Evolutionary conservation across 1,140 invertebrate genomes (phyloP).

Genomic region (Augochlora pura): DNA sequence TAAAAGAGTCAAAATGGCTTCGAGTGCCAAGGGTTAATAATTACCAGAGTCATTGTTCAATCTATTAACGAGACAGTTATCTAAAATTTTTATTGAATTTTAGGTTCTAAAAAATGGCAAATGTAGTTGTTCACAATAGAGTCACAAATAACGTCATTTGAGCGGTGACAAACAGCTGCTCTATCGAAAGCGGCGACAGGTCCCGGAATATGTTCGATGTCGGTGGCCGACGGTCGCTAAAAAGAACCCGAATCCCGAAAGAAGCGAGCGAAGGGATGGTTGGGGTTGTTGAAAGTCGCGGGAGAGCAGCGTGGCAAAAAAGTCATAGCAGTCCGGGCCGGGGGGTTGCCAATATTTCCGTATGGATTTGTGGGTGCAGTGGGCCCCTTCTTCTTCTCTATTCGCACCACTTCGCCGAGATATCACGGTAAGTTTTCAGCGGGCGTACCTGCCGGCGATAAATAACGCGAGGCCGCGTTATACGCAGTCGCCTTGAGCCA

Average conservation of each 20-base stretch:
- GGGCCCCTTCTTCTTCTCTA: constrained; percentile 48
- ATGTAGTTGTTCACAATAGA: background rate
- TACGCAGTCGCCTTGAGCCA: constrained; percentile 56
- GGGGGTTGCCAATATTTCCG: constrained; percentile 70
- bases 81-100: background rate
- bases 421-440: constrained; percentile 64
- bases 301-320: constrained; percentile 33
- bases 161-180: background rate
- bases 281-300: constrained; percentile 15
- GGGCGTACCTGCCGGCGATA: constrained; percentile 62
- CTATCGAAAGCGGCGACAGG: background rate
- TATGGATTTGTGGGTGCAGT: constrained; percentile 65
- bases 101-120: too few species aligned
- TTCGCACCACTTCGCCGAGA: constrained; percentile 46
- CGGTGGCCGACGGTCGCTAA: too few species aligned
- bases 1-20: too few species aligned
- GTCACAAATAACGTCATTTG: background rate
- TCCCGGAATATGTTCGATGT: background rate
- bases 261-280: too few species aligned
- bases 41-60: too few species aligned
- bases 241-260: background rate
- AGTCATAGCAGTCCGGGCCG: constrained; percentile 35
- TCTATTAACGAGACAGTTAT: too few species aligned
- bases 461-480: constrained; percentile 65
- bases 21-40: too few species aligned